Evolutionary conservation across 37 sponge, comb jelly and placozoan species (phyloP).

Genomic region (Aphrocallistes beatrix): DNA sequence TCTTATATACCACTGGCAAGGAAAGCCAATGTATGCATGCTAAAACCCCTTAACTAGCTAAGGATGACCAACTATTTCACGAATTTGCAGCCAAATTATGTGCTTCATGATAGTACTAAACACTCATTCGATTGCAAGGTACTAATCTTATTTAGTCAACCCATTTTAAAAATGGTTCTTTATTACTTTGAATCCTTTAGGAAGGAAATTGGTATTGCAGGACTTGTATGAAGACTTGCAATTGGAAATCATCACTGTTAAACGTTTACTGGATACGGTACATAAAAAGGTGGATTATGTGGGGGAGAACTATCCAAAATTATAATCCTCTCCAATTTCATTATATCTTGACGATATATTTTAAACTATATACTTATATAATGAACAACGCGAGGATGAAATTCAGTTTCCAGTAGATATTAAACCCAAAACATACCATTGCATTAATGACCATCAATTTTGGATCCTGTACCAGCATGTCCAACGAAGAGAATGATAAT

Average conservation of each 20-base stretch:
- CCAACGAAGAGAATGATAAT: neutral
- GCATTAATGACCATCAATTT: neutral
- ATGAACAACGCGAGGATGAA: neutral
- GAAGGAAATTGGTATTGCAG: neutral
- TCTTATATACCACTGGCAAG: neutral
- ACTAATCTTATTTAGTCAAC: neutral
- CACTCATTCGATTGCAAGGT: neutral
- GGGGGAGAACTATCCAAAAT: neutral
- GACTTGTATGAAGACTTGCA: neutral
- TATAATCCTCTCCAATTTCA: neutral
- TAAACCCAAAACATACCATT: neutral
- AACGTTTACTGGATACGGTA: neutral
- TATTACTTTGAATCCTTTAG: neutral
- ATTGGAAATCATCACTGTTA: neutral
- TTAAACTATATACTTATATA: neutral
- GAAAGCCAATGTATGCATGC: neutral
- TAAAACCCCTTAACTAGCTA: neutral
- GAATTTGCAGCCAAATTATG: neutral
- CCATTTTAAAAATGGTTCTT: neutral
- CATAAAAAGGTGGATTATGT: neutral
- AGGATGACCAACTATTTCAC: neutral
- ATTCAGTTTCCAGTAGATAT: neutral
- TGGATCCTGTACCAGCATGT: neutral
- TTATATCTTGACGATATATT: neutral
- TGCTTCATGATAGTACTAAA: neutral